Evolutionary conservation across 2,888 invertebrate genomes (phyloP).

Genomic region (Oxycera nigricornis): DNA sequence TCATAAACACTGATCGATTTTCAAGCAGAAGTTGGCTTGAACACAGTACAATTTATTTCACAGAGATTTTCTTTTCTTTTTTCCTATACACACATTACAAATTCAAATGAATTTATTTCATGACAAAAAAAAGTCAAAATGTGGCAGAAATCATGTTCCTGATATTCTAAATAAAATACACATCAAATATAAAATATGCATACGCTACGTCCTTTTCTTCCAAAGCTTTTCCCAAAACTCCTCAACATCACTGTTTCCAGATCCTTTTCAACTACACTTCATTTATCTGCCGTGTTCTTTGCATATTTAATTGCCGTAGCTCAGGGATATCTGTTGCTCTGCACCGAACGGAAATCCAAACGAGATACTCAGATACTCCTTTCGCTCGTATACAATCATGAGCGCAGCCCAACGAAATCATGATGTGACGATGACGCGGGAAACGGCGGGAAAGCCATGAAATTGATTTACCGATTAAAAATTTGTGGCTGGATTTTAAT

Average conservation of each 20-base stretch:
- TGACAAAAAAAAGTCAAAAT: neutral
- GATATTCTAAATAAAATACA: too few species aligned
- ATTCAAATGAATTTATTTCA: neutral
- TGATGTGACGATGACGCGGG: neutral
- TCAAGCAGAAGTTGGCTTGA: neutral
- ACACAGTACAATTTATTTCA: neutral
- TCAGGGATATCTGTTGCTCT: conserved; percentile 28
- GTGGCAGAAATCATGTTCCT: too few species aligned
- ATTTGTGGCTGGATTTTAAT: conserved; percentile 28
- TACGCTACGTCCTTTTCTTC: too few species aligned
- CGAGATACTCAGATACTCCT: neutral
- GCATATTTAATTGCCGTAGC: conserved; percentile 29
- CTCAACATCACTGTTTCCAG: neutral
- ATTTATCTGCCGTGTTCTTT: conserved; percentile 14
- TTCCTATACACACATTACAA: neutral
- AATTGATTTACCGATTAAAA: conserved; percentile 28
- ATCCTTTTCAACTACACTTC: neutral
- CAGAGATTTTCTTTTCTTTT: neutral
- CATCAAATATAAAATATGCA: too few species aligned
- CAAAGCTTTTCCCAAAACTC: too few species aligned
- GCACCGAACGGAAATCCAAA: neutral
- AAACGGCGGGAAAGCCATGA: neutral
- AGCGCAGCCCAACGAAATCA: neutral
- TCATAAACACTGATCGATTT: neutral
- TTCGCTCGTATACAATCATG: neutral